Evolutionary conservation across 2,888 invertebrate genomes (phyloP).

Genomic region (Chesias legatella): DNA sequence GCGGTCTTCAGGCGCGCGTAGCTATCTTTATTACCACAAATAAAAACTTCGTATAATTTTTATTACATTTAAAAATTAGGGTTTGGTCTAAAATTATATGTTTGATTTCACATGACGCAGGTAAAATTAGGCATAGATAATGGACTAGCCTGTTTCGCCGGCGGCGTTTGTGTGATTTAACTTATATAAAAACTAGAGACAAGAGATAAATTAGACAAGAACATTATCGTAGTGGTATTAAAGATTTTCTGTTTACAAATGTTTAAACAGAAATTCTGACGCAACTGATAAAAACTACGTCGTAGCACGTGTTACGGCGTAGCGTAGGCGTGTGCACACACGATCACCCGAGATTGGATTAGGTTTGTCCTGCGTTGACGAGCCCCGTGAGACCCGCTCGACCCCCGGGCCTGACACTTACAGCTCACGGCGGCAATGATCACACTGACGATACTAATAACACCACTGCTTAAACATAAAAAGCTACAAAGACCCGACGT

Average conservation of each 20-base stretch:
- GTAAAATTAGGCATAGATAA: too few species aligned
- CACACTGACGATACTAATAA: slow-evolving; percentile 58
- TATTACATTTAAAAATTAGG: slow-evolving; percentile 12
- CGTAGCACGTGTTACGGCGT: slow-evolving; percentile 36
- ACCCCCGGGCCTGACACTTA: slow-evolving; percentile 27
- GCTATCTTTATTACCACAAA: slow-evolving; percentile 41
- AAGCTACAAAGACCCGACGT: slow-evolving; percentile 40
- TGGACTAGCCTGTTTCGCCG: too few species aligned
- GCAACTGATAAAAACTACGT: slow-evolving; percentile 12
- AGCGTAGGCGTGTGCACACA: slow-evolving; percentile 57
- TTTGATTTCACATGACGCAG: too few species aligned
- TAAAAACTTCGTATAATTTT: slow-evolving; percentile 23
- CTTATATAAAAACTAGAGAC: too few species aligned
- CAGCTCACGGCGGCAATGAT: slow-evolving; percentile 60
- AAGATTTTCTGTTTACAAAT: too few species aligned
- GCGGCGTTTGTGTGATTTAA: too few species aligned
- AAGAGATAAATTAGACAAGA: too few species aligned
- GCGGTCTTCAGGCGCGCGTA: slow-evolving; percentile 31
- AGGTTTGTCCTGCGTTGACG: slow-evolving; percentile 81
- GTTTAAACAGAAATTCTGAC: too few species aligned
- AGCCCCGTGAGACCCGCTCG: slow-evolving; percentile 76
- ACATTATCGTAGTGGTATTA: too few species aligned
- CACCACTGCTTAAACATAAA: slow-evolving; percentile 52
- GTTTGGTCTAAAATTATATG: too few species aligned
- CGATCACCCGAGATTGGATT: slow-evolving; percentile 83